Base-by-base conservation (phyloP, 2,888 invertebrate species). In the Callyntrura sp. region DNA sequence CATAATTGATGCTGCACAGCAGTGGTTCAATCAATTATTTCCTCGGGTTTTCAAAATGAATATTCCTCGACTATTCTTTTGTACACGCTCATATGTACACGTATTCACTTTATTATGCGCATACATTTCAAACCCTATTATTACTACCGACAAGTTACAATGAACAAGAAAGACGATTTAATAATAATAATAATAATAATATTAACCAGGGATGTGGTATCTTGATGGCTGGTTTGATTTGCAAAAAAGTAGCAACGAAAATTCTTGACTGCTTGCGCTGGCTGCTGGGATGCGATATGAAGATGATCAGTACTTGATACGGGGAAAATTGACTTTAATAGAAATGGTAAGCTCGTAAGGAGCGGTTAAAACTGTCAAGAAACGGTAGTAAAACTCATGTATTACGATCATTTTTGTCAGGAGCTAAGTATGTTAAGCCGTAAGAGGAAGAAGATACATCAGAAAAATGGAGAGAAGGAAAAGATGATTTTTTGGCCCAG, bases 351-450 rank as follows among this genome's bases (percentile, higher is more conserved):
- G 88, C 84, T 65, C 84, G 76, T 73, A 81, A 90, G 90, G 90
- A 90, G 90, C 85, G 90, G 90, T 81, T 81, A 81, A 90, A 90
- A 90, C 85, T 90, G 90, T 90, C 90, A 85, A 83, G 70, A 90
- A 83, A 81, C 23, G 81, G 85, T 85, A 90, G 85, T 90, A 90
- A 90, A 90, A 68, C 81, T 79, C 85, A 81, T 90, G 90, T 81
- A 85, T 90, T 90, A 90, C 85, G 90, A 90, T 90, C 90, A 78
- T 85, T 90, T 89, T 90, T 90, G 90, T 90, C 90, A 90, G 90
- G 62, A 81, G 81, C 81, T 51, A 81, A 87, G 70, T 79, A 87
- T 35, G 82, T 43, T 82, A 82, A 82, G 73, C 81, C 55, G 45
- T 82, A 82, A 68, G 70, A 60, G 73, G 65, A 78, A 81, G 76